phyloP scores from a whole-genome alignment of 2,113 vertebrate species.

The Montifringilla adamsi region DNA sequence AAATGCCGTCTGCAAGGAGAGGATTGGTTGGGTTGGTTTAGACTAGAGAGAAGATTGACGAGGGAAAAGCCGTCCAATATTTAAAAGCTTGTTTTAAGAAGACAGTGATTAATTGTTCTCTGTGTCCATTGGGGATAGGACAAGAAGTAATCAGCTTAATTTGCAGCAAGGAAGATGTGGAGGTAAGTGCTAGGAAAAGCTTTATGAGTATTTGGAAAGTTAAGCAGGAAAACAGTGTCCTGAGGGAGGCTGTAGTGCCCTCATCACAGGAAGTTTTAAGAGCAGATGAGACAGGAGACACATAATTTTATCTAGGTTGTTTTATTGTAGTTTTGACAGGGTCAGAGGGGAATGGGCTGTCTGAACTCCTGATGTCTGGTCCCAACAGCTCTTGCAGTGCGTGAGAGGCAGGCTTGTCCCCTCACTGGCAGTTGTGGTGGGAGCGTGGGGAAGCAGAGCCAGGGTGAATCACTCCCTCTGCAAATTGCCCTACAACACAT shows the following conservation, averaged over 20 bases:
- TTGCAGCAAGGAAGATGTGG: slow-evolving; percentile 32
- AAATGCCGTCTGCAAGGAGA: not conserved
- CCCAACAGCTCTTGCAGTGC: not conserved
- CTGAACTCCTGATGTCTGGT: not conserved
- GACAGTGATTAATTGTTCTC: slow-evolving; percentile 50
- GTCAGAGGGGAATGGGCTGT: not conserved
- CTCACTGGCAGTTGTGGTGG: not conserved
- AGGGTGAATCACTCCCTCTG: not conserved
- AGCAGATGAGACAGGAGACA: not conserved
- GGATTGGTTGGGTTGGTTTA: not conserved
- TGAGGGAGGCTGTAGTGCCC: not conserved
- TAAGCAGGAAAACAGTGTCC: slow-evolving; percentile 7
- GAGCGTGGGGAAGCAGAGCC: accelerated
- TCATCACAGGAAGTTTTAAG: not conserved
- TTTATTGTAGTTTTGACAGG: not conserved
- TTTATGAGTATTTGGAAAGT: slow-evolving; percentile 11
- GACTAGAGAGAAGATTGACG: not conserved
- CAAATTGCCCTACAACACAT: not conserved
- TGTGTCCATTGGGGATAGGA: not conserved
- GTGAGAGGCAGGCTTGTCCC: not conserved
- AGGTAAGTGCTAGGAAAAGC: slow-evolving; percentile 15
- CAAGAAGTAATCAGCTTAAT: slow-evolving; percentile 53
- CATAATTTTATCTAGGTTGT: not conserved
- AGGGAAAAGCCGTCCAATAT: not conserved
- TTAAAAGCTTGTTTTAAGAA: slow-evolving; percentile 56